Evolutionary conservation across 2,113 vertebrate species (phyloP).

Genomic region (Semicossyphus pulcher): DNA sequence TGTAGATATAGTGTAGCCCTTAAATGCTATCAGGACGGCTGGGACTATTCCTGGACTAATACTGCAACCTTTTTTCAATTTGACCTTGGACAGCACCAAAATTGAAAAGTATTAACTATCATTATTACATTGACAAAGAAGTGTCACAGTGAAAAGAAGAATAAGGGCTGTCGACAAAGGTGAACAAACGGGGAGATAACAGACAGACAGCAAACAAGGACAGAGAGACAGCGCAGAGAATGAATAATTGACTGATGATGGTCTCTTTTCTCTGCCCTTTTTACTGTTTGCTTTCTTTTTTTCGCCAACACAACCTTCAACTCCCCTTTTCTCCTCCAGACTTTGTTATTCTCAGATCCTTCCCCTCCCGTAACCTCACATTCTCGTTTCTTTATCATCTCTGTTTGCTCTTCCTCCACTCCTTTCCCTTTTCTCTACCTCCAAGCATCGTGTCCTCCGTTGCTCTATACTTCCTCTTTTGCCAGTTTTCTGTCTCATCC

Average conservation of each 20-base stretch:
- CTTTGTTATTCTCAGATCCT: slow-evolving; percentile 32
- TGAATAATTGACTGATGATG: slow-evolving; percentile 7
- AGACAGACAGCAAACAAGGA: slow-evolving; percentile 13
- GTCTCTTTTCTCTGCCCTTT: neutral
- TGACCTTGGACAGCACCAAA: neutral
- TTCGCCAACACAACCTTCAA: neutral
- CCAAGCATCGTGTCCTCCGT: slow-evolving; percentile 42
- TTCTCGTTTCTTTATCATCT: slow-evolving; percentile 34
- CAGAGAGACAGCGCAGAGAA: neutral
- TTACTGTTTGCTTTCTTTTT: slow-evolving; percentile 11
- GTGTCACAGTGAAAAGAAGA: neutral
- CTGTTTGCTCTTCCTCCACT: slow-evolving; percentile 17
- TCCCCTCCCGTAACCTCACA: slow-evolving; percentile 28
- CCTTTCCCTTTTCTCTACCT: slow-evolving; percentile 43
- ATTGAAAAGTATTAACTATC: neutral
- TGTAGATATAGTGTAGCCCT: no score
- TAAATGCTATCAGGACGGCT: neutral
- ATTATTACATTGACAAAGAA: neutral
- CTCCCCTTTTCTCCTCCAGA: slow-evolving; percentile 38
- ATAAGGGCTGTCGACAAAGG: neutral
- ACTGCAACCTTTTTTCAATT: neutral
- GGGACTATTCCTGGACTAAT: neutral
- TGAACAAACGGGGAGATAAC: neutral
- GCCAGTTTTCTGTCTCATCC: slow-evolving; percentile 63
- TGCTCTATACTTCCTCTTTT: slow-evolving; percentile 34